Evolutionary conservation across 2,797 vertebrate species (phyloP), one percentile per base, ranked within the genome.

Genomic region (Tapera naevia): DNA sequence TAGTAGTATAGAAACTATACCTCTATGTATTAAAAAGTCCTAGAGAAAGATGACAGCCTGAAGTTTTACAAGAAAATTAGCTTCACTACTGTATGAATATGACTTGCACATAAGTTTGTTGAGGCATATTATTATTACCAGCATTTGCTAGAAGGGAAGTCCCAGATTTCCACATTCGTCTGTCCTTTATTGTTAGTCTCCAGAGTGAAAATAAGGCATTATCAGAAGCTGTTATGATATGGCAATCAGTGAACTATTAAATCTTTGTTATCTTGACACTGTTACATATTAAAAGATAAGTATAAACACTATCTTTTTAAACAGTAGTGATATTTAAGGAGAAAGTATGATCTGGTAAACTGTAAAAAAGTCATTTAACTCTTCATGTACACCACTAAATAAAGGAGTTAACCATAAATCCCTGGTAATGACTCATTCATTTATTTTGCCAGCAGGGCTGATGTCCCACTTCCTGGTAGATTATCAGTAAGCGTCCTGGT

Each of bases 381-480:
- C n/a, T 24, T 83, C 27, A 25, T 24, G 5, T 9, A 35, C 10
- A 61, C 28, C 28, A 61, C 57, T 46, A 76, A 57, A 87, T 2
- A 54, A 33, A 3, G 7, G 75, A 81, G 18, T 69, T 50, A 69
- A 33, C 16, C 27, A 58, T 39, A 30, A 57, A 14, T 51, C 9
- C 17, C 39, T 1, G 3, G 46, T 46, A 94, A 57, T 0, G 1
- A n/a, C 7, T 48, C 3, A 0, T 32, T 83, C 1, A 16, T 83
- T 86, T 50, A 57, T 88, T 78, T 94, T 30, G 14, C 24, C 48
- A 71, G 13, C 10, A 88, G 27, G n/a, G 17, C 9, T 64, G 11
- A 64, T 25, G 14, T 28, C 19, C 66, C 22, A 28, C 19, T 72
- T 67, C 60, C 76, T 66, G 8, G 14, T 62, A 18, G 23, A 67